phyloP scores from a whole-genome alignment of 2,797 vertebrate genomes.

The Sebastolobus altivelis region DNA sequence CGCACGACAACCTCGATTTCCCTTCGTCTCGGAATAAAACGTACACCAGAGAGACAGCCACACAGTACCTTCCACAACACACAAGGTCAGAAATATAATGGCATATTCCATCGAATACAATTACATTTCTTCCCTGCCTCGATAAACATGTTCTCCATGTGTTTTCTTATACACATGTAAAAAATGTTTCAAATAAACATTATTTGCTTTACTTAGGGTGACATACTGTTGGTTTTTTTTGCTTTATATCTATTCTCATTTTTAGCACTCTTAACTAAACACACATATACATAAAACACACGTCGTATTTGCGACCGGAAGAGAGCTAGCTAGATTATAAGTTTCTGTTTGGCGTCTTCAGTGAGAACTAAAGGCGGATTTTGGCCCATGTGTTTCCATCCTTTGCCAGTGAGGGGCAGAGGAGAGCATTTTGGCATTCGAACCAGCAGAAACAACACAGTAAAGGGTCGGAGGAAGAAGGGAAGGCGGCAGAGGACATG shows the following conservation, averaged over 20 bases:
- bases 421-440: slow-evolving; percentile 60
- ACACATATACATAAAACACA: slow-evolving; percentile 76
- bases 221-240: slow-evolving; percentile 32
- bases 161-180: slow-evolving; percentile 54
- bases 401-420: slow-evolving; percentile 61
- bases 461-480: slow-evolving; percentile 37
- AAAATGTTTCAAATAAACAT: slow-evolving; percentile 53
- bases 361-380: slow-evolving; percentile 55
- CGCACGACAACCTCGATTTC: slow-evolving; percentile 50
- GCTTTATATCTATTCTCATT: slow-evolving; percentile 48
- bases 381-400: slow-evolving; percentile 43
- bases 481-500: slow-evolving; percentile 22
- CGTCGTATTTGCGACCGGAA: slow-evolving; percentile 60
- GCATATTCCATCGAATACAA: slow-evolving; percentile 63
- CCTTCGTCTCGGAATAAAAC: slow-evolving; percentile 48
- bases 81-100: slow-evolving; percentile 75
- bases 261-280: slow-evolving; percentile 66
- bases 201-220: slow-evolving; percentile 69
- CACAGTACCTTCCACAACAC: slow-evolving; percentile 79
- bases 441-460: slow-evolving; percentile 72
- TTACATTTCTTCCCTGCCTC: slow-evolving; percentile 72
- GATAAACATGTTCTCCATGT: slow-evolving; percentile 58
- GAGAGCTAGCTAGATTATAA: slow-evolving; percentile 78
- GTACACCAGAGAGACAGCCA: slow-evolving; percentile 65
- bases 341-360: slow-evolving; percentile 64